phyloP scores from a whole-genome alignment of 2,113 vertebrate species.

The Corydoras sp. region DNA sequence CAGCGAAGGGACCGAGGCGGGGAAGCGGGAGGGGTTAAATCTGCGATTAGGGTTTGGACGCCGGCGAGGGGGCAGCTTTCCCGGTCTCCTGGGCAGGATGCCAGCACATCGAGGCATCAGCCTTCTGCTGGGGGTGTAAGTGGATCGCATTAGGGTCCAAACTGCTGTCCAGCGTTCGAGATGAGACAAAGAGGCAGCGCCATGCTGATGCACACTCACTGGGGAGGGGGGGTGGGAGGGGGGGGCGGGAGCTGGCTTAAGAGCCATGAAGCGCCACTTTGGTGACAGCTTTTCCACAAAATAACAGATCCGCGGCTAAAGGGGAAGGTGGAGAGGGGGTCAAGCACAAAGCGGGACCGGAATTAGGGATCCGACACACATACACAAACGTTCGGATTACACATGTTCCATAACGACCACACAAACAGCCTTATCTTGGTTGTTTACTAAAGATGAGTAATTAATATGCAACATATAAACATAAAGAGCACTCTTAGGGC shows the following conservation, averaged over 20 bases:
- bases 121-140: slow-evolving; percentile 35
- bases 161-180: slow-evolving; percentile 5
- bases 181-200: slow-evolving; percentile 19
- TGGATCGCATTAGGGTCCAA: slow-evolving; percentile 24
- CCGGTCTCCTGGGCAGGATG: slow-evolving; percentile 10
- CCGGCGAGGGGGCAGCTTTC: slow-evolving; percentile 2
- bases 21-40: slow-evolving; percentile 17
- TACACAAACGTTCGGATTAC: too few relatives aligned
- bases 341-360: not conserved
- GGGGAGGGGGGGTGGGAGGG: not conserved
- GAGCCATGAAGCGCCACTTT: slow-evolving; percentile 4
- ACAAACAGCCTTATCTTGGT: too few relatives aligned
- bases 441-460: too few relatives aligned
- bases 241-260: not conserved
- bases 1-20: not conserved
- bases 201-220: not conserved
- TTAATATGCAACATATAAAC: too few relatives aligned
- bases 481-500: too few relatives aligned
- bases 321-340: not conserved
- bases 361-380: not conserved
- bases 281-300: not conserved
- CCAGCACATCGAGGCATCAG: slow-evolving; percentile 26
- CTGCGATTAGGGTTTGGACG: slow-evolving; percentile 28
- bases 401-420: too few relatives aligned
- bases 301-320: slow-evolving; percentile 8